Conservation (phyloP, 2,888 invertebrate species). For the Lysandra coridon region DNA sequence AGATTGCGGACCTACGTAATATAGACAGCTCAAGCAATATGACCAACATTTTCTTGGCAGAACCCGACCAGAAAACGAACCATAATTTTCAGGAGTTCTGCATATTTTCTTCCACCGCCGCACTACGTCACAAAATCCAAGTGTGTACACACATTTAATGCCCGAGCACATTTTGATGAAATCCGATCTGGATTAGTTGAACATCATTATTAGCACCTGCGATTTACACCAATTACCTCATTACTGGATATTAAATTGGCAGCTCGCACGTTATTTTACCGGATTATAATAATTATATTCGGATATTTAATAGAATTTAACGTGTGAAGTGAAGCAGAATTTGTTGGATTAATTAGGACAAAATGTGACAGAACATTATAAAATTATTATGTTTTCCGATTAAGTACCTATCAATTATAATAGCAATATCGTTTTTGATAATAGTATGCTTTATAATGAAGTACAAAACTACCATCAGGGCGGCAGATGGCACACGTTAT, state of each 20-base stretch:
- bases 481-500: too few relatives aligned
- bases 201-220: conserved; percentile 25
- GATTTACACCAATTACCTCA: conserved; percentile 9
- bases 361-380: background rate
- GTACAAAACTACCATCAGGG: too few relatives aligned
- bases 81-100: too few relatives aligned
- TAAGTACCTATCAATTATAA: too few relatives aligned
- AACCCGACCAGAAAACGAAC: too few relatives aligned
- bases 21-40: too few relatives aligned
- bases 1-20: too few relatives aligned
- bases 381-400: too few relatives aligned
- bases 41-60: too few relatives aligned
- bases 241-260: background rate
- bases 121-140: background rate
- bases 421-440: too few relatives aligned
- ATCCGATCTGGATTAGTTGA: conserved; percentile 7
- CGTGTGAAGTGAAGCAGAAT: background rate
- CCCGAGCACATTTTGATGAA: conserved; percentile 14
- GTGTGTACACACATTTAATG: background rate
- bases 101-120: too few relatives aligned
- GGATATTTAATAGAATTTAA: background rate
- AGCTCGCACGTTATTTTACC: background rate
- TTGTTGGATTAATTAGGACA: background rate
- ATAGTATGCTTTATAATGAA: too few relatives aligned
- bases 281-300: background rate